Evolutionary conservation across 1,140 invertebrate species (phyloP).

Genomic region (Zaprionus inermis): DNA sequence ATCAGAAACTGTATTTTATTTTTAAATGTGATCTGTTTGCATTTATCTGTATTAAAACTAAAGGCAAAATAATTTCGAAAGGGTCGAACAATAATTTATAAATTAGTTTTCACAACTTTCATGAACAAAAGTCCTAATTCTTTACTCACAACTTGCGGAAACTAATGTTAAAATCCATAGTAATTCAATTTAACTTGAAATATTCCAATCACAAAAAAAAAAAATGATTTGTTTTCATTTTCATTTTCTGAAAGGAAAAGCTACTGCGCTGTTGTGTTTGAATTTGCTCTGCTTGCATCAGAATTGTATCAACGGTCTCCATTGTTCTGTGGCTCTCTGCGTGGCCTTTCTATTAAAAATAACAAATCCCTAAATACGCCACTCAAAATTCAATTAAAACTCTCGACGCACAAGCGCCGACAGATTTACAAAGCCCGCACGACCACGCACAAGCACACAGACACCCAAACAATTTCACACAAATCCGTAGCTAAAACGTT

Average conservation of each 20-base stretch:
- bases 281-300: conserved; percentile 19
- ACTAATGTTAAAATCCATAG: conserved; percentile 14
- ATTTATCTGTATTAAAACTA: neutral
- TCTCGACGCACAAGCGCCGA: conserved; percentile 67
- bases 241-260: conserved; percentile 20
- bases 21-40: too few species aligned
- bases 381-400: conserved; percentile 82
- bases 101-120: neutral
- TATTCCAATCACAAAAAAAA: neutral
- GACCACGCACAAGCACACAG: conserved; percentile 7
- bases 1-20: too few species aligned
- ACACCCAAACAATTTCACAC: conserved; percentile 18
- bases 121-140: conserved; percentile 15
- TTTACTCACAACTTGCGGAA: conserved; percentile 19
- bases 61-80: neutral
- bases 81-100: neutral
- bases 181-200: conserved; percentile 21
- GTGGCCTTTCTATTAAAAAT: conserved; percentile 77
- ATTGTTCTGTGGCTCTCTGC: conserved; percentile 40
- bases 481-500: conserved; percentile 58
- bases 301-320: conserved; percentile 42
- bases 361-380: conserved; percentile 80
- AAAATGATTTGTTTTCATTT: conserved; percentile 8
- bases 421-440: conserved; percentile 62
- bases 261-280: conserved; percentile 25